Evolutionary conservation across 2,797 vertebrate genomes (phyloP).

Genomic region (Leptodactylus fallax): DNA sequence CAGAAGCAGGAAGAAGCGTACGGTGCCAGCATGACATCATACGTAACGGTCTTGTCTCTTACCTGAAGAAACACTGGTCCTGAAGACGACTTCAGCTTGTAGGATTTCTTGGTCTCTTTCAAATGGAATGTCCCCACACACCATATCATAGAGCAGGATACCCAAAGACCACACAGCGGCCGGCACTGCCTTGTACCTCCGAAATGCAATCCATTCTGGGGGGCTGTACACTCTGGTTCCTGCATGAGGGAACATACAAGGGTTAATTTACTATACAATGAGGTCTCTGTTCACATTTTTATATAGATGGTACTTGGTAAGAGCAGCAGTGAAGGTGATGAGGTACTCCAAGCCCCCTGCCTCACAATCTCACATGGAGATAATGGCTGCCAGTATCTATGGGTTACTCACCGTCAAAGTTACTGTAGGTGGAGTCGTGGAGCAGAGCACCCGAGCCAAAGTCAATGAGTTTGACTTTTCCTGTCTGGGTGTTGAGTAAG

Average conservation of each 20-base stretch:
- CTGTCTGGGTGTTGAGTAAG: constrained; percentile 65
- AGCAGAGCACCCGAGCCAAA: constrained; percentile 69
- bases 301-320: too few species aligned
- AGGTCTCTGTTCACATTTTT: too few species aligned
- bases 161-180: constrained; percentile 69
- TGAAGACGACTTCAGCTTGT: constrained; percentile 64
- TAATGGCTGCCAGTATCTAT: not conserved
- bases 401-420: constrained; percentile 67
- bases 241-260: constrained; percentile 18
- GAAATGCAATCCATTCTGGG: constrained; percentile 68
- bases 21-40: not conserved
- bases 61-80: constrained; percentile 64
- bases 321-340: too few species aligned
- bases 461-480: constrained; percentile 67
- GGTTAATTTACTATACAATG: not conserved
- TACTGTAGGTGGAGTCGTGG: constrained; percentile 65
- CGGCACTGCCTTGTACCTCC: constrained; percentile 64
- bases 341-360: too few species aligned
- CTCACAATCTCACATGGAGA: not conserved
- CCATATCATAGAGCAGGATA: constrained; percentile 79
- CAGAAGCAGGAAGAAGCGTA: too few species aligned
- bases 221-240: constrained; percentile 69
- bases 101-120: constrained; percentile 80
- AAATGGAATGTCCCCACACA: constrained; percentile 94
- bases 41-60: not conserved